A percentile compares a stretch with the other conserved stretches of the same genome.
Evolutionary conservation across 2,888 invertebrate species (phyloP).

Genomic region (Microctonus brassicae): DNA sequence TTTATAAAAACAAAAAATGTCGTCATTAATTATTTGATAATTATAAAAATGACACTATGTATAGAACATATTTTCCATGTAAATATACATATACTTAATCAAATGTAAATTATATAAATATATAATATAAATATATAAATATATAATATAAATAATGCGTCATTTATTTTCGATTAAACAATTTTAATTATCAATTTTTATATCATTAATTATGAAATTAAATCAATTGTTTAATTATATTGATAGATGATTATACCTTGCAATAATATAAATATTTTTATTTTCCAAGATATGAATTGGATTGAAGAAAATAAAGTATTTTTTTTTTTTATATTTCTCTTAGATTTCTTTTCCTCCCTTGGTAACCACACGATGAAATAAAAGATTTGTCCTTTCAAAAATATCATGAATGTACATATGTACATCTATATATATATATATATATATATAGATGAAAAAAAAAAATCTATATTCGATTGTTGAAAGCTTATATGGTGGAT

Average conservation of each 20-base stretch:
- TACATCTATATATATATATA: background rate
- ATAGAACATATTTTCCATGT: constrained; percentile 8
- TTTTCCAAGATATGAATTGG: too few species aligned
- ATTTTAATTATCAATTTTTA: too few species aligned
- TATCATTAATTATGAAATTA: too few species aligned
- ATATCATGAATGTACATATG: background rate
- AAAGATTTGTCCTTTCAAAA: background rate
- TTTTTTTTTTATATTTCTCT: background rate
- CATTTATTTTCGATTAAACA: too few species aligned
- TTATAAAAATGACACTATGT: constrained; percentile 12
- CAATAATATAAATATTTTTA: too few species aligned
- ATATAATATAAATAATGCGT: too few species aligned
- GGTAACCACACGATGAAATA: background rate
- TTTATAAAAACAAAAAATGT: background rate
- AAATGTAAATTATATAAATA: background rate
- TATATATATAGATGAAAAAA: background rate
- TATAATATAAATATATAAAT: too few species aligned
- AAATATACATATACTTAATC: constrained; percentile 19
- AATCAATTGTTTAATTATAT: too few species aligned
- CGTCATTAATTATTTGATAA: constrained; percentile 17
- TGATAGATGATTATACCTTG: too few species aligned
- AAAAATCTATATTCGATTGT: too few species aligned
- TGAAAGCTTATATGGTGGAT: background rate
- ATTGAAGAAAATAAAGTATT: background rate
- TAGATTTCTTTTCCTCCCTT: background rate